These are phyloP conservation scores for Crenuchus spilurus DNA, from an alignment of 2,797 vertebrate species.

Conservation along the genomic window DNA sequence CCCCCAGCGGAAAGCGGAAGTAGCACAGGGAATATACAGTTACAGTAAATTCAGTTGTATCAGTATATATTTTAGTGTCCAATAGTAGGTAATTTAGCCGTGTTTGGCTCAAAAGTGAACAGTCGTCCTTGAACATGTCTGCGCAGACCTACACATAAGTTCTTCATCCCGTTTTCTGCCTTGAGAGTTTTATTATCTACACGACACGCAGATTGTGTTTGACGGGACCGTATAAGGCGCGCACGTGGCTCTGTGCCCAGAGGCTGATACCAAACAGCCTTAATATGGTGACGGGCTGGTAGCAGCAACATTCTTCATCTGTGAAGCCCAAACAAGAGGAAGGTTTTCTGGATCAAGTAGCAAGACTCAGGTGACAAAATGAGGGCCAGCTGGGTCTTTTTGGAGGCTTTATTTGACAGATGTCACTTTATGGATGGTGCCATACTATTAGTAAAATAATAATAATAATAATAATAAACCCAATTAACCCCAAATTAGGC, in stretches of 20 bases:
- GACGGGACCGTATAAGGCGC: constrained; percentile 67
- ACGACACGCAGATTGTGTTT: constrained; percentile 44
- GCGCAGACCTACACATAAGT: not conserved
- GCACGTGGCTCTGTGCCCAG: constrained; percentile 48
- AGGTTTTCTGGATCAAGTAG: constrained; percentile 28
- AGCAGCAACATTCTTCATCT: constrained; percentile 41
- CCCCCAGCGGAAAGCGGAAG: too few species aligned
- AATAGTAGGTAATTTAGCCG: not conserved
- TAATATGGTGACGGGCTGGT: constrained; percentile 55
- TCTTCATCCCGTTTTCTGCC: constrained; percentile 1
- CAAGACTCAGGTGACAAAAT: constrained; percentile 13
- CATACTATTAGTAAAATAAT: too few species aligned
- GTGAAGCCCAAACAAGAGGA: constrained; percentile 48
- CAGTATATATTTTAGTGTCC: not conserved
- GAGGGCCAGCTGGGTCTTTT: not conserved
- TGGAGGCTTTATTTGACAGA: not conserved
- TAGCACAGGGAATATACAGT: not conserved
- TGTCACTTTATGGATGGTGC: not conserved
- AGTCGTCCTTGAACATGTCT: not conserved
- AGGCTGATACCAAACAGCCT: constrained; percentile 65
- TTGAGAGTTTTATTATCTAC: constrained; percentile 34
- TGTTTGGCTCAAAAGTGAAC: not conserved
- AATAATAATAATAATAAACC: too few species aligned
- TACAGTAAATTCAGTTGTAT: not conserved
- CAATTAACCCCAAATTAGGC: too few species aligned